Conservation (phyloP, 2,113 vertebrate genomes). For the Cervus canadensis region DNA sequence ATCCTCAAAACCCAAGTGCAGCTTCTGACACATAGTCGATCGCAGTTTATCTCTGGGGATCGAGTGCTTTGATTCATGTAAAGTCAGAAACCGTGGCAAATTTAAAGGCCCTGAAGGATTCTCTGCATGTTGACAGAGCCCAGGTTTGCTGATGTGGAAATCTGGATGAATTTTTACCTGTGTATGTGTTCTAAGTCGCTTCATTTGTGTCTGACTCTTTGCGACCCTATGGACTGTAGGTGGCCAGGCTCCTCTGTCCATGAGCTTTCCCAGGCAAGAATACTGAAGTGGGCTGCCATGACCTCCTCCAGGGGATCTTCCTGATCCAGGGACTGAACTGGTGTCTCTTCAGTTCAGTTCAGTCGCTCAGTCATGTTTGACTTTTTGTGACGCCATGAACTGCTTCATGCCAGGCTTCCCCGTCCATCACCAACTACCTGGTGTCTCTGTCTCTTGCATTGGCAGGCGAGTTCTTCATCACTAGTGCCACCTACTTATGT, state of each 20-base stretch:
- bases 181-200: background rate
- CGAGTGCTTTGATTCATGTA: too few species aligned
- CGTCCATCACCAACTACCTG: background rate
- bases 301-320: background rate
- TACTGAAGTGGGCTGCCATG: background rate
- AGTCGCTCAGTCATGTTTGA: background rate
- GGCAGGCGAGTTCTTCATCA: background rate
- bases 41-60: fast-evolving
- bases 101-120: background rate
- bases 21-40: background rate
- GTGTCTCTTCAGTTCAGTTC: background rate
- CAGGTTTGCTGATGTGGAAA: background rate
- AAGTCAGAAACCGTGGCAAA: background rate
- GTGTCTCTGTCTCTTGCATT: background rate
- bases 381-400: background rate
- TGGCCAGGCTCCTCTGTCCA: background rate
- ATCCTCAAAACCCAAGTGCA: too few species aligned
- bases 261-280: background rate
- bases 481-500: background rate
- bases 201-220: background rate
- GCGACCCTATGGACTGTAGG: background rate
- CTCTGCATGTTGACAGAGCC: background rate
- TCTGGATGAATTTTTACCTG: background rate
- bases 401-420: background rate
- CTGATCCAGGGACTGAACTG: background rate